A percentile compares a stretch with the other conserved stretches of the same genome.
These are phyloP conservation scores for Lichenostomus cassidix DNA, from an alignment of 2,113 vertebrate species.

Conservation along the genomic window DNA sequence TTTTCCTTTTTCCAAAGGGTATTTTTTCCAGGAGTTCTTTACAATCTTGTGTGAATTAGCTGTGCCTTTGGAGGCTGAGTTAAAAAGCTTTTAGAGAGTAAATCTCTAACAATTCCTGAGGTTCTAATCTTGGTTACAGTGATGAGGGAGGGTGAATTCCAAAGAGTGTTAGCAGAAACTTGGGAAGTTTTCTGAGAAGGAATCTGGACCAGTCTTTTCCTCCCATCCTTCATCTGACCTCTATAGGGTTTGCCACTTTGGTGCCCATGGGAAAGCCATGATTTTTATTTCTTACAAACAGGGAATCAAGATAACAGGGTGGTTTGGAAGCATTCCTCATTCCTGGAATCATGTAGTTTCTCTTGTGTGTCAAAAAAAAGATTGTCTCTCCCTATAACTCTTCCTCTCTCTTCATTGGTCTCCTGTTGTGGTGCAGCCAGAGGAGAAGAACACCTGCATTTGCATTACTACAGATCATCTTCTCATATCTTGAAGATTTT, in stretches of 20 bases:
- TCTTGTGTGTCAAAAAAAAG: neutral
- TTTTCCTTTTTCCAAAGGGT: neutral
- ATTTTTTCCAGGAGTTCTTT: neutral
- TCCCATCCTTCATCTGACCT: neutral
- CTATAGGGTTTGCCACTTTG: neutral
- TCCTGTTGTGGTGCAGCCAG: neutral
- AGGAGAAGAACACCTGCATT: neutral
- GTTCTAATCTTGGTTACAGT: neutral
- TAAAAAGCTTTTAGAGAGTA: neutral
- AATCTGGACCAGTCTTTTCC: neutral
- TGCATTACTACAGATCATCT: neutral
- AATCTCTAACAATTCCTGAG: neutral
- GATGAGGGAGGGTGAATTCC: neutral
- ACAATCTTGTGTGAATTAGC: neutral
- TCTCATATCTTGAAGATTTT: neutral
- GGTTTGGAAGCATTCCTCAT: neutral
- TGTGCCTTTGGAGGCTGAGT: neutral
- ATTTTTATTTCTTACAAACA: neutral
- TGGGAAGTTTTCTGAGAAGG: neutral
- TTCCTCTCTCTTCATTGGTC: neutral
- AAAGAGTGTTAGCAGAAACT: neutral
- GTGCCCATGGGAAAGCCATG: neutral
- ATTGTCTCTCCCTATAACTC: neutral
- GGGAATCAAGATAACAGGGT: neutral
- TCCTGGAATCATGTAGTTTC: neutral